Conservation (phyloP, 2,113 vertebrate genomes). For the Polypterus bichir region DNA sequence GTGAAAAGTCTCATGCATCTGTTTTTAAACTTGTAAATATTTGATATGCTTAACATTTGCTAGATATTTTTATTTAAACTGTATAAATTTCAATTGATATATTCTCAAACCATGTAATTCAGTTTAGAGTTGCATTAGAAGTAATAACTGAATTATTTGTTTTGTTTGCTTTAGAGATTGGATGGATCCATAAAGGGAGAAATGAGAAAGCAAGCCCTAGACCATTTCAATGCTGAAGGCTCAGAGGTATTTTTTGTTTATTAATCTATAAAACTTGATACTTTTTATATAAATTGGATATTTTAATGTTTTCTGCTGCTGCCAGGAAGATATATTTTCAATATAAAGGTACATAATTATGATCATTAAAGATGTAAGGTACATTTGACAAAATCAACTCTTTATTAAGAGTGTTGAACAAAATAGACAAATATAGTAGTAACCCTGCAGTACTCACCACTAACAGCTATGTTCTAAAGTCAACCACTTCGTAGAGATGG, state of each 20-base stretch:
- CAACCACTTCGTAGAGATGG: too few species aligned
- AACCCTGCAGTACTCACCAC: too few species aligned
- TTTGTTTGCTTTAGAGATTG: slow-evolving; percentile 62
- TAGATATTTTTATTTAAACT: too few species aligned
- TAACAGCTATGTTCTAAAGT: too few species aligned
- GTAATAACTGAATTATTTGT: background rate
- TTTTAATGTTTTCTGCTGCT: background rate
- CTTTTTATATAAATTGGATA: background rate
- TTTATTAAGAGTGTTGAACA: too few species aligned
- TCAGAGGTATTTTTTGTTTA: slow-evolving; percentile 64
- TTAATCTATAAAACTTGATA: background rate
- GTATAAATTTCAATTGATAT: too few species aligned
- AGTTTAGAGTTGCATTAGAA: background rate
- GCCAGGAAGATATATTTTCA: background rate
- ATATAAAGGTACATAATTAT: background rate
- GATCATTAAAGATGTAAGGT: background rate
- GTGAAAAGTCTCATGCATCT: background rate
- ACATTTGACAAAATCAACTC: too few species aligned
- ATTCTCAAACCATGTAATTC: too few species aligned
- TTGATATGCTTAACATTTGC: too few species aligned
- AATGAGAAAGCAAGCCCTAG: slow-evolving; percentile 87
- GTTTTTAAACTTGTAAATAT: too few species aligned
- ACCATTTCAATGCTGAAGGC: slow-evolving; percentile 95
- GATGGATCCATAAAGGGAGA: slow-evolving; percentile 96
- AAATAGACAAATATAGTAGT: too few species aligned